These are phyloP conservation scores for Zaprionus tsacasi DNA, from an alignment of 1,140 invertebrate species.

Conservation along the genomic window DNA sequence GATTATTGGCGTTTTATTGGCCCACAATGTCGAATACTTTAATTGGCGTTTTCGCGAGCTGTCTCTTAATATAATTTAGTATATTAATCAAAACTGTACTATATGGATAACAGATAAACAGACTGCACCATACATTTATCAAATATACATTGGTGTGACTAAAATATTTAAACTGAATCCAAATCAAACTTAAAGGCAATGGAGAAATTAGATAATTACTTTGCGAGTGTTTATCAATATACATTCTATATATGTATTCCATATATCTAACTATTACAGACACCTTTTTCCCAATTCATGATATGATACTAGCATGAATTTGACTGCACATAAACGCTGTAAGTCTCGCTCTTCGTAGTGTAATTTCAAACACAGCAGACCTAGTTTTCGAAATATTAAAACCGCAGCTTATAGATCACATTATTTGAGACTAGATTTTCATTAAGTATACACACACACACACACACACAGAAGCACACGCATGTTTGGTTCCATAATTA, in stretches of 20 bases:
- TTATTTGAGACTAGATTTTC: background rate
- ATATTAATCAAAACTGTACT: background rate
- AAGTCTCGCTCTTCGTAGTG: background rate
- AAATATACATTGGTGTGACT: rapidly evolving
- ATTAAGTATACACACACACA: slow-evolving; percentile 13
- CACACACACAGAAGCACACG: slow-evolving; percentile 22
- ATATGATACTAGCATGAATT: no score
- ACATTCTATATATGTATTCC: no score
- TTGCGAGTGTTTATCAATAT: no score
- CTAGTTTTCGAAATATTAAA: background rate
- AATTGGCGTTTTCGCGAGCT: slow-evolving; percentile 5
- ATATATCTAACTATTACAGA: no score
- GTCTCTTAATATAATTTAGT: background rate
- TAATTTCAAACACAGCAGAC: background rate
- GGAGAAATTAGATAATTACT: no score
- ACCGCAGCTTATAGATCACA: slow-evolving; percentile 5
- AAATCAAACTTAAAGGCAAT: no score
- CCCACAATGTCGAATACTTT: slow-evolving; percentile 24
- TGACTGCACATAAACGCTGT: no score
- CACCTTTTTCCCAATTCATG: no score
- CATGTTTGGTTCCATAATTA: slow-evolving; percentile 57
- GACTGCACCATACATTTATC: background rate
- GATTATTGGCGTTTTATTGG: slow-evolving; percentile 75
- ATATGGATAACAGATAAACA: background rate
- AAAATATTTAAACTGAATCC: background rate